Evolutionary conservation across 2,797 vertebrate species (phyloP), one percentile per base, ranked within the genome.

Genomic region (Taenioides sp.): DNA sequence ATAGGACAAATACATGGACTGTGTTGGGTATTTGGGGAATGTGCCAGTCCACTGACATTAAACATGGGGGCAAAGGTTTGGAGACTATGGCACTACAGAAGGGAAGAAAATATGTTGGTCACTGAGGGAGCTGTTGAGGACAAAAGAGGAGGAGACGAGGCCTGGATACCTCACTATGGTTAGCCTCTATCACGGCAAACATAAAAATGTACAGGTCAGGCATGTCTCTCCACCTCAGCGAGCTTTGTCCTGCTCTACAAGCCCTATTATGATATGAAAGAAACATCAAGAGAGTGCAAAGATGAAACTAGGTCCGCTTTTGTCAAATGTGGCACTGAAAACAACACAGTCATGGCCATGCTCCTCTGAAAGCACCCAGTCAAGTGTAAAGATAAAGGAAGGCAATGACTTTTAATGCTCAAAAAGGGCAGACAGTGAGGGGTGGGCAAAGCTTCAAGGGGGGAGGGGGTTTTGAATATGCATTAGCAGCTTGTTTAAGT

Each of bases 351-450:
- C 86, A 73, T 23, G 67, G 79, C 77, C 65, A 27, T 0, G 75
- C 52, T 69, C 71, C 69, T 65, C 62, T 88, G 69, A 89, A 90
- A 88, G 82, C 59, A 78, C 49, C 86, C 86, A 83, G 75, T 71
- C 86, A 82, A 84, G 84, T 86, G 79, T 75, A 78, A 79, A 86
- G 84, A 80, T 80, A 77, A 86, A 78, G 62, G 74, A 60, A 81
- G 80, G 78, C 83, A 72, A 85, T 80, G 85, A 88, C 82, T 84
- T 82, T 85, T 79, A 69, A 82, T n/a, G 70, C 78, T 79, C 78
- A 76, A 70, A 65, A 69, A 67, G 79, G 74, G 73, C 40, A 74
- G 52, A 83, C 77, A 80, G 65, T 66, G 75, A 47, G 78, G 73
- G 72, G 34, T 37, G 71, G 7, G 80, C 49, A 75, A 61, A 72